Conservation (phyloP, 2,797 vertebrate genomes). For the Danio aesculapii region DNA sequence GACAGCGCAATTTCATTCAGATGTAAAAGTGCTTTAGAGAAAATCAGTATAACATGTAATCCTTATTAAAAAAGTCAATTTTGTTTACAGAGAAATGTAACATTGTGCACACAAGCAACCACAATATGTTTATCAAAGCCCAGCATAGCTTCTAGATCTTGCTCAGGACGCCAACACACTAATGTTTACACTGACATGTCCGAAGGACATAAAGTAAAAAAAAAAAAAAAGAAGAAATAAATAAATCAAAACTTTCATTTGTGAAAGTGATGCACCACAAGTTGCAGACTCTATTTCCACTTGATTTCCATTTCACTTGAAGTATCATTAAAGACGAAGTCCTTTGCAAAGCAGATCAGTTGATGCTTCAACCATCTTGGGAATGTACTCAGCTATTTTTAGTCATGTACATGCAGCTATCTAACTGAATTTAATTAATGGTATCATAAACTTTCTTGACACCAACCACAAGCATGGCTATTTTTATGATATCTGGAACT, state of each 20-base stretch:
- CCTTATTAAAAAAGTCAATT: conserved; percentile 51
- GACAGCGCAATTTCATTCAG: conserved; percentile 58
- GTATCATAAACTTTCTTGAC: neutral
- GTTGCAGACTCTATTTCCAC: neutral
- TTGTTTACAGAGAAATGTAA: conserved; percentile 52
- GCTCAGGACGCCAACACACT: conserved; percentile 5
- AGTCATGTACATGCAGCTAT: conserved; percentile 2
- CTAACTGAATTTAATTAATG: neutral
- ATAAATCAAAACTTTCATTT: neutral
- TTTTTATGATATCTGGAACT: neutral
- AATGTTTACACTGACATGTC: neutral
- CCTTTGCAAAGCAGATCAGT: neutral
- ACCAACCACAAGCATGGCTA: neutral
- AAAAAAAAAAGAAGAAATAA: neutral
- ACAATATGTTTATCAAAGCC: conserved; percentile 45
- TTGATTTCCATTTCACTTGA: neutral
- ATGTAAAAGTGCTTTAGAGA: conserved; percentile 56
- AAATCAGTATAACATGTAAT: conserved; percentile 54
- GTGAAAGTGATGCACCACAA: neutral
- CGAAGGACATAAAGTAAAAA: neutral
- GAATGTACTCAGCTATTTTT: conserved; percentile 11
- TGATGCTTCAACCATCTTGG: neutral
- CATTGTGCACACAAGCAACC: conserved; percentile 40
- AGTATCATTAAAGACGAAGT: neutral
- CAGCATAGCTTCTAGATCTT: conserved; percentile 41